A percentile compares a stretch with the other conserved stretches of the same genome.
phyloP scores from a whole-genome alignment of 1,140 invertebrate genomes.

The Phortica variegata region DNA sequence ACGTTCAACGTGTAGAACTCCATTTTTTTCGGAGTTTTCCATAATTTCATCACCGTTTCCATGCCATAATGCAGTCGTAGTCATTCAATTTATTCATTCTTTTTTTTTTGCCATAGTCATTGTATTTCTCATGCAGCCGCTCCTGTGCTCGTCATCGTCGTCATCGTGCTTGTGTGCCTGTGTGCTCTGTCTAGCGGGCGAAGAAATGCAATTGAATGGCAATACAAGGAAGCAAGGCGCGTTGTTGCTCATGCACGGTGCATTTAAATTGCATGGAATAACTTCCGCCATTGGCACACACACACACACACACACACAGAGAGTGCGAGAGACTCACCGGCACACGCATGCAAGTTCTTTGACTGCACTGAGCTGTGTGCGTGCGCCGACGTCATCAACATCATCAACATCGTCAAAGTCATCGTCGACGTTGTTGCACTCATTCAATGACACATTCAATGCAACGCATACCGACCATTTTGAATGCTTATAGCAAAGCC shows the following conservation, averaged over 20 bases:
- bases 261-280: slow-evolving; percentile 54
- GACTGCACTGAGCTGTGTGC: too few relatives aligned
- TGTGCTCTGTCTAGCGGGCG: slow-evolving; percentile 25
- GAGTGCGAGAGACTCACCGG: slow-evolving; percentile 1
- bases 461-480: too few relatives aligned
- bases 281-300: slow-evolving; percentile 30
- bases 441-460: too few relatives aligned
- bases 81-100: too few relatives aligned
- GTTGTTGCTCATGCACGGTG: slow-evolving; percentile 20
- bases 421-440: too few relatives aligned
- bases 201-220: slow-evolving; percentile 47
- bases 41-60: slow-evolving; percentile 51
- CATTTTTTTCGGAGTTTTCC: slow-evolving; percentile 32
- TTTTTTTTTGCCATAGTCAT: too few relatives aligned
- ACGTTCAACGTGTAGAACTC: background rate
- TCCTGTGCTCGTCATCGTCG: too few relatives aligned
- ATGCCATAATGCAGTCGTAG: slow-evolving; percentile 48
- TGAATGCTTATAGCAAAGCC: slow-evolving; percentile 30
- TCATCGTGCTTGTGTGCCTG: too few relatives aligned
- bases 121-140: slow-evolving; percentile 1
- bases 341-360: slow-evolving; percentile 13
- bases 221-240: slow-evolving; percentile 14
- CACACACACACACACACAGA: slow-evolving; percentile 5
- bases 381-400: too few relatives aligned
- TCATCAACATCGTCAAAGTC: too few relatives aligned